Evolutionary conservation across 2,888 invertebrate genomes (phyloP).

Genomic region (Idaea straminata): DNA sequence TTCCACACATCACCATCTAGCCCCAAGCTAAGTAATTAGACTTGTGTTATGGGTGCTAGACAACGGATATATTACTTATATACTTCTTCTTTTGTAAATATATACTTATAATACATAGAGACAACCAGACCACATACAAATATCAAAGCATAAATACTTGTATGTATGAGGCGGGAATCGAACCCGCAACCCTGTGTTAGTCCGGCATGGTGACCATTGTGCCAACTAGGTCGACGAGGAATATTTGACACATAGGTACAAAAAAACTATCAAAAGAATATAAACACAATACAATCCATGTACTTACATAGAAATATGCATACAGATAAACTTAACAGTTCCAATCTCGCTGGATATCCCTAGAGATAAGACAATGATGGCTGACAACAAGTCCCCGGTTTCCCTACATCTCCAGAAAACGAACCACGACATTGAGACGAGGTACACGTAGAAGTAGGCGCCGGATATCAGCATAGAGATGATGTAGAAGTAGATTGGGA

Average conservation of each 20-base stretch:
- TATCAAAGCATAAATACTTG: no score
- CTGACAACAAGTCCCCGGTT: slow-evolving; percentile 41
- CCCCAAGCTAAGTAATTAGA: no score
- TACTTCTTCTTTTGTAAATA: no score
- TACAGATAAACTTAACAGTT: slow-evolving; percentile 43
- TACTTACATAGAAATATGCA: slow-evolving; percentile 45
- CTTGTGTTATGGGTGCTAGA: no score
- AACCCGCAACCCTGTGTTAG: no score
- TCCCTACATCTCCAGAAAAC: slow-evolving; percentile 40
- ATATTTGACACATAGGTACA: background rate
- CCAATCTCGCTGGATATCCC: slow-evolving; percentile 49
- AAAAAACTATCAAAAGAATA: background rate
- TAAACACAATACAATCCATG: background rate
- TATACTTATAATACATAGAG: no score
- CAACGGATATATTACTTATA: no score
- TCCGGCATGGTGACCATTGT: no score
- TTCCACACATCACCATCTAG: no score
- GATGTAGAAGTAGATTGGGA: slow-evolving; percentile 40
- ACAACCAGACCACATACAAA: no score
- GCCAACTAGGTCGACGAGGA: no score
- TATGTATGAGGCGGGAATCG: no score
- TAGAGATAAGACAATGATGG: slow-evolving; percentile 48
- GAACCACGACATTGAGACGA: slow-evolving; percentile 53
- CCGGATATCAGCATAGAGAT: slow-evolving; percentile 23
- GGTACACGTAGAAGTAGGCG: slow-evolving; percentile 49